phyloP scores from a whole-genome alignment of 2,797 vertebrate species.

The Enteromius radiatus region DNA sequence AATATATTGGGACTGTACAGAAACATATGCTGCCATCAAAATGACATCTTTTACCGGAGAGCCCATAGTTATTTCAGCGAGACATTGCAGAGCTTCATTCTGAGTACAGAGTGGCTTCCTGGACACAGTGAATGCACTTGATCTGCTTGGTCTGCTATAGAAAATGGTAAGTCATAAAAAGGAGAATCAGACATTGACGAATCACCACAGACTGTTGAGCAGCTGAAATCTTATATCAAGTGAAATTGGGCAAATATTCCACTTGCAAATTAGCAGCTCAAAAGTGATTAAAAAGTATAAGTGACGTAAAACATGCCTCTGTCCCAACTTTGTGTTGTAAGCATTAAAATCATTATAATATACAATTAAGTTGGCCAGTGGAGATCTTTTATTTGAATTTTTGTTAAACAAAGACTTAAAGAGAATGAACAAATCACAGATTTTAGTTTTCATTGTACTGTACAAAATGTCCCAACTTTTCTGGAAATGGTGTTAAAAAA shows the following conservation, averaged over 20 bases:
- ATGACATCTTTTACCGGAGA: not conserved
- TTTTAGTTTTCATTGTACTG: not conserved
- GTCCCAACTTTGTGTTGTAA: not conserved
- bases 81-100: not conserved
- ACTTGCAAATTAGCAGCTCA: not conserved
- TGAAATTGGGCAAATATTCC: not conserved
- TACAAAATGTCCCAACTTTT: not conserved
- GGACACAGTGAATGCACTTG: not conserved
- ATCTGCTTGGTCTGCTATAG: not conserved
- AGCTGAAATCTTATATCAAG: not conserved
- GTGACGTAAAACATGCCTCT: not conserved
- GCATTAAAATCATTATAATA: not conserved
- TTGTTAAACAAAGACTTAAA: not conserved
- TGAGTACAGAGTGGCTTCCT: not conserved
- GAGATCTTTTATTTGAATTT: not conserved
- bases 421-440: not conserved
- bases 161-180: not conserved
- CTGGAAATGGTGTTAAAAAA: not conserved
- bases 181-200: not conserved
- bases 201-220: not conserved
- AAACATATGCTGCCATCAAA: not conserved
- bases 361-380: not conserved
- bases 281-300: not conserved
- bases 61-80: not conserved
- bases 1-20: not conserved